Base-by-base conservation (phyloP, 2,113 vertebrate species). In the Zosterops hypoxanthus region DNA sequence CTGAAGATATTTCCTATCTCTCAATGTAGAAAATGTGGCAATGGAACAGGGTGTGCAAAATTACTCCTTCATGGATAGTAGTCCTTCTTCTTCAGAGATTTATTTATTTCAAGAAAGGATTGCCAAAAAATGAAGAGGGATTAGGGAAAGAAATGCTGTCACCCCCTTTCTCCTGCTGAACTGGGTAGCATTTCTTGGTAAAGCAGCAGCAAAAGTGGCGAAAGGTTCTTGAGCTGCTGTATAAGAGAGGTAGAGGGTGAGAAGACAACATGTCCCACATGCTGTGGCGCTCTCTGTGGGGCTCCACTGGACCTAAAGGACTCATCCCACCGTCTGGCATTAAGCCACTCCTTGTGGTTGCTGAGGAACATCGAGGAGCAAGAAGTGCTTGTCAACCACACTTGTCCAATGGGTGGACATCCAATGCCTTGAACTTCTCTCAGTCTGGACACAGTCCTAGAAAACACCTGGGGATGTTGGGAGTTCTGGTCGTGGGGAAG, bases 391-490 rank as follows among this genome's bases (percentile, higher is more conserved):
- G 50, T 73, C 79, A 59, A 19, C 17, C 21, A 7, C 29, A 24
- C 29, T 15, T 0, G 8, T 55, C 60, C 52, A n/a, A 24, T 57
- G 17, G 19, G 24, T 25, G 63, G 23, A 31, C 42, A 55, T 47
- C 19, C 1, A 2, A 25, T 0, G 4, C 4, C 1, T 8, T 44
- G 52, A 33, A 8, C 34, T 81, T 46, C 15, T 42, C 18, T 2
- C 9, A 42, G 11, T 57, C 52, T 65, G 70, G 63, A 72, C 16
- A 6, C 2, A 64, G 56, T 9, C 34, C 29, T 11, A 44, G 57
- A 17, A 90, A 33, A 8, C 4, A 6, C 19, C 56, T 46, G 0
- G 0, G 42, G 47, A 18, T 41, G 29, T 57, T 0, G 0, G 46
- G 42, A 61, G n/a, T 6, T 29, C 4, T 0, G 1, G 21, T 39